Percentiles rank a stretch among this genome's conserved stretches.
Conservation (phyloP, 1,140 invertebrate genomes). For the Drosophila neocordata region DNA sequence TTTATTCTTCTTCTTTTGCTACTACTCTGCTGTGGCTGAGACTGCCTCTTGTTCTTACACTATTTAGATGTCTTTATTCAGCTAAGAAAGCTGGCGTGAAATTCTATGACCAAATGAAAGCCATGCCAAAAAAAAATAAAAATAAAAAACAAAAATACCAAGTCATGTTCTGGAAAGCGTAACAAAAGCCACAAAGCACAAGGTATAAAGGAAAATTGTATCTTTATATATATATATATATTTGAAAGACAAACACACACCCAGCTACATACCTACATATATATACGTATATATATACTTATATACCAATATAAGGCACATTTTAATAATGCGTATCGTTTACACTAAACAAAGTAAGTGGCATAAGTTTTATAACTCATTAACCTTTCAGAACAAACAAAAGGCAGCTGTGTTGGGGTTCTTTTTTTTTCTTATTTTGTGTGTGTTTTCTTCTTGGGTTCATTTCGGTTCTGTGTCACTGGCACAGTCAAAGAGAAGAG, state of each 20-base stretch:
- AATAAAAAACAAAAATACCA: too few relatives aligned
- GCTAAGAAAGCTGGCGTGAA: conserved; percentile 61
- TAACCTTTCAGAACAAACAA: conserved; percentile 63
- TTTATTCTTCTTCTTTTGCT: conserved; percentile 33
- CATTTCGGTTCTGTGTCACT: conserved; percentile 63
- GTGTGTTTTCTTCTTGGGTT: conserved; percentile 15
- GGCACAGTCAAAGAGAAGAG: conserved; percentile 34
- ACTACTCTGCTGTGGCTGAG: neutral
- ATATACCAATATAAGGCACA: conserved; percentile 45
- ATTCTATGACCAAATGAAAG: conserved; percentile 64
- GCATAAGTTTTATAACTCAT: conserved; percentile 77
- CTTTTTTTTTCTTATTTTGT: neutral
- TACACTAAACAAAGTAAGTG: conserved; percentile 66
- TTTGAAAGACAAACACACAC: conserved; percentile 44
- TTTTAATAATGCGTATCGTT: conserved; percentile 79
- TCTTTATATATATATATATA: conserved; percentile 51
- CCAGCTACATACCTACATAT: conserved; percentile 18
- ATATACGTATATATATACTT: conserved; percentile 23
- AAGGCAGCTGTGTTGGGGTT: conserved; percentile 37
- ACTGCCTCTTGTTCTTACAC: conserved; percentile 3
- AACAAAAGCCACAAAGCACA: conserved; percentile 60
- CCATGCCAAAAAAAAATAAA: conserved; percentile 60
- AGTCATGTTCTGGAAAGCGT: conserved; percentile 80
- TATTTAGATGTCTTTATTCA: conserved; percentile 55
- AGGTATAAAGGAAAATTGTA: conserved; percentile 51